Evolutionary conservation across 2,888 invertebrate species (phyloP), one percentile per base, ranked within the genome.

Genomic region (Altica lythri): DNA sequence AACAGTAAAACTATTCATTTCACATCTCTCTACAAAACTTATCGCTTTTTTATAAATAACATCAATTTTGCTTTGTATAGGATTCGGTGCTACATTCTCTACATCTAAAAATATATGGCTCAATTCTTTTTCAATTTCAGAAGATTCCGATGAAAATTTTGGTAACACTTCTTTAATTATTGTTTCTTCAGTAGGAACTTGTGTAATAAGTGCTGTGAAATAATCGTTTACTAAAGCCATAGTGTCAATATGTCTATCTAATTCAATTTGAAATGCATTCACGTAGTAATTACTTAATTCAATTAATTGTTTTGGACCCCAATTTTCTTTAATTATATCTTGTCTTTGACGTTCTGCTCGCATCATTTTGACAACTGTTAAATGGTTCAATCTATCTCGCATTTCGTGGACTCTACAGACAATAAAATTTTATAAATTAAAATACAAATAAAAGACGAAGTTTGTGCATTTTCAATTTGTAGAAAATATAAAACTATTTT

Each of bases 221-320:
- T 80, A 81, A 64, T 80, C 79, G 9, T 74, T 72, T 2, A 80
- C 35, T 4, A 81, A 61, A 40, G 75, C 74, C 12, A 77, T 40
- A 3, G 76, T 76, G 54, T 77, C 75, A 13, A 75, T 72, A 75
- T 78, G 75, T 38, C 85, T 77, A 65, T 86, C 84, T 8, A 83
- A 43, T 74, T 87, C 86, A n/a, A 80, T 66, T 69, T 86, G 85
- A 74, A 84, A 76, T 35, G 80, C 79, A 1, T 78, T 80, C 37
- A 81, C 75, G 60, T 80, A 84, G 18, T 80, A 76, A 64, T 85
- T 84, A 1, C 75, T 75, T 63, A 86, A 73, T 38, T 80, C 75
- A 12, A 78, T 77, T 4, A 83, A 69, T 66, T 85, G 81, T 54
- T 77, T 77, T 58, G 79, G 72, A 1, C 81, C 69, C 86, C 86